Evolutionary conservation across 1,140 invertebrate genomes (phyloP), one percentile per base, ranked within the genome.

Genomic region (Oedothorax gibbosus): DNA sequence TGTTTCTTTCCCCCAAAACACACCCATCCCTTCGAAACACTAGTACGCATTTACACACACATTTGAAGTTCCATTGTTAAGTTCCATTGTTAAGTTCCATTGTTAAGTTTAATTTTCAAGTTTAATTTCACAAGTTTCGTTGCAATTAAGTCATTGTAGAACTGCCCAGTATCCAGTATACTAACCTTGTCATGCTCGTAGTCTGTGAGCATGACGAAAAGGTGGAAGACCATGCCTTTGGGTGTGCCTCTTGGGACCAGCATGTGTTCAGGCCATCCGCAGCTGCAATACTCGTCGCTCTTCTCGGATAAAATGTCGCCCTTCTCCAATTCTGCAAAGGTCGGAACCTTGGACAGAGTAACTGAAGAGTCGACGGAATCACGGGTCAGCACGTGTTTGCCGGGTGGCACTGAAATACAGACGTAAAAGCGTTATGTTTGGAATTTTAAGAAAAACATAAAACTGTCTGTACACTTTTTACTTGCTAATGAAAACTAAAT

Each of bases 191-290:
- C 81, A 0, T 60, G 20, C 0, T 57, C 62, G 12, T 75, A 94
- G 90, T 96, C 93, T 50, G 95, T 94, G 15, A 96, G 91, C 94
- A 96, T 96, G 62, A 94, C 93, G 89, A 96, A 96, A 6, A 96
- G 88, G 75, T 95, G 92, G 88, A 93, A 93, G 0, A 90, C 89
- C 88, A 93, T 93, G n/a, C 95, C 95, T 82, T 92, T 91, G 1
- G 91, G 89, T 6, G 89, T 93, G 49, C 96, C 96, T 89, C 94
- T 94, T 0, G 95, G 94, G 53, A 96, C 89, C 2, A 97, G 91
- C 93, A 96, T 93, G 88, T 97, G 95, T 69, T 96, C 93, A 0
- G 96, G 96, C 95, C 95, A 96, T 69, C 95, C 95, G 89, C 95
- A 96, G 54, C 95, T 95, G 89, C 95, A 96, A 54, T 90, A 88